Base-by-base conservation (phyloP, 35 echinoderm and acorn worm species). In the Lytechinus pictus region DNA sequence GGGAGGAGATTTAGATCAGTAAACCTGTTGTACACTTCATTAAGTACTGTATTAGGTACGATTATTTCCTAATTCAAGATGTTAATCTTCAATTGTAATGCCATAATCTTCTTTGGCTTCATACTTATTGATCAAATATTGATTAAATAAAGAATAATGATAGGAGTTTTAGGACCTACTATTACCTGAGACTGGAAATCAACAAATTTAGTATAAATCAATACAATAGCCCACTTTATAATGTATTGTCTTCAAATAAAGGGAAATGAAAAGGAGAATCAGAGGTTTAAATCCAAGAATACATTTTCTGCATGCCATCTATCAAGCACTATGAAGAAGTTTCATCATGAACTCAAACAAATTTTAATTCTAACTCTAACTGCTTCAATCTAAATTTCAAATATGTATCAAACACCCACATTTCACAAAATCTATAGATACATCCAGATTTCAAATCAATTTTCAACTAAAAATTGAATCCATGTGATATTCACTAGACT, bases 1-100 rank as follows among this genome's bases (percentile, higher is more conserved):
- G 66, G 21, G 66, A 79, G 66, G 66, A 79, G 66, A 79, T 79
- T 79, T n/a, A 79, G 66, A 79, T 79, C 66, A 79, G 66, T 79
- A 79, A 79, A 79, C 66, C 66, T 79, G 16, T 79, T 79, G 66
- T 16, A 79, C 14, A 79, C 66, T 79, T 79, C 66, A 79, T 79
- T 79, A 79, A 44, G 33, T 24, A 79, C 19, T 79, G 19, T 24
- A 79, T 79, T 79, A 24, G 14, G 66, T 19, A 24, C 12, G 16
- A 79, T n/a, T 6, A 24, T n/a, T 24, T n/a, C 66, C 66, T 5
- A 79, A 19, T 79, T 4, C 19, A 79, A 79, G 21, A 7, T 24
- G 21, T 24, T 16, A 79, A 79, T 24, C 19, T 79, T n/a, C 19
- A n/a, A 24, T n/a, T 79, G 66, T 3, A 79, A 14, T 24, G 6